Base-by-base conservation (phyloP, 1,140 invertebrate species). In the Limonius californicus region DNA sequence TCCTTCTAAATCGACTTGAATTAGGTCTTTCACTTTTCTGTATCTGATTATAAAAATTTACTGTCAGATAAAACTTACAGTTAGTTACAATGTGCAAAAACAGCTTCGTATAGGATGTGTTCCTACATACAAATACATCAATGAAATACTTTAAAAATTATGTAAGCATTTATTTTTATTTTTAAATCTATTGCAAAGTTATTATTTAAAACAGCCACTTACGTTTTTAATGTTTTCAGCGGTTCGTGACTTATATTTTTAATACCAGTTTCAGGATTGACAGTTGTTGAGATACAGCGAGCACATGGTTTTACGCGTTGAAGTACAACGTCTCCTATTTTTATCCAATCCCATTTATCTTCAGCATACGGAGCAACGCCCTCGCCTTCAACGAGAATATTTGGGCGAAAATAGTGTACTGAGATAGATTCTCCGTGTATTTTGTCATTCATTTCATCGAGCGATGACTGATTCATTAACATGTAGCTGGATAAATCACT, bases 311-410 rank as follows among this genome's bases (percentile, higher is more conserved):
- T 87, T 9, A 87, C 75, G 56, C 84, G 82, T 70, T 83, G 80
- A 62, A 87, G 83, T 19, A 87, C 67, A 0, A 79, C 77, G 42
- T 77, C 67, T 1, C 87, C 86, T 57, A 89, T 86, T 77, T 85
- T 87, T 14, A 89, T 72, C 77, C 82, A 89, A 32, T 84, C 81
- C 87, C 87, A 89, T 12, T 78, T 74, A 62, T 89, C 87, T 75
- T 91, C 89, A 2, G 82, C 85, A 67, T 82, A 87, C 1, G 85
- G 69, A 16, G 78, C 64, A 0, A 82, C 74, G 0, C 62, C 30
- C 3, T 67, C 59, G 1, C 86, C 87, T 66, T 83, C 82, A 6
- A 90, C 77, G 0, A 89, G 77, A 59, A 90, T 84, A 73, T 89
- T 90, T 0, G 84, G 82, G 35, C 88, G 78, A 71, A 90, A 90